Conservation (phyloP, 2,113 vertebrate species). For the Abramis brama region DNA sequence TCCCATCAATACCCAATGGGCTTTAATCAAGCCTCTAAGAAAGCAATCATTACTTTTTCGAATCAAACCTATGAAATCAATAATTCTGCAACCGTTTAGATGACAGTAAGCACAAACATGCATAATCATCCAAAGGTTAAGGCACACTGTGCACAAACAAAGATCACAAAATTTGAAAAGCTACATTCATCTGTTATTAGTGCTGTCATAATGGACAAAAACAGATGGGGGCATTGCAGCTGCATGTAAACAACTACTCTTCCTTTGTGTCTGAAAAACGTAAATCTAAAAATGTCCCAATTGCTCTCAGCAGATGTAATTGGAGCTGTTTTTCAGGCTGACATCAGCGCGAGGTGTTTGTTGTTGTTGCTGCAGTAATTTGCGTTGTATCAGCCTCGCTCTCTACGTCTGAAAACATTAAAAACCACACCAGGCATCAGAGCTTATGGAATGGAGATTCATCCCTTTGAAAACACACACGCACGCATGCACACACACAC, state of each 20-base stretch:
- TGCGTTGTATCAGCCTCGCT: slow-evolving; percentile 78
- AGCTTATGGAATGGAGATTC: slow-evolving; percentile 72
- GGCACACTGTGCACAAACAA: background rate
- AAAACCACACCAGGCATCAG: slow-evolving; percentile 45
- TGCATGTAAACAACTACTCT: slow-evolving; percentile 49
- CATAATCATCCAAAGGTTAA: slow-evolving; percentile 33
- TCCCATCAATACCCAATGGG: slow-evolving; percentile 74
- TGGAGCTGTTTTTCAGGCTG: slow-evolving; percentile 60
- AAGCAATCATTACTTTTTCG: slow-evolving; percentile 77
- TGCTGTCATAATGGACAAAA: slow-evolving; percentile 45
- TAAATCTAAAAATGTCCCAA: slow-evolving; percentile 68
- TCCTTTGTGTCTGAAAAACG: slow-evolving; percentile 58
- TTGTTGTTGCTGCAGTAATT: slow-evolving; percentile 60
- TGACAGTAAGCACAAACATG: slow-evolving; percentile 67
- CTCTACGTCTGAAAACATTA: slow-evolving; percentile 76
- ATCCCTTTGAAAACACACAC: slow-evolving; percentile 68
- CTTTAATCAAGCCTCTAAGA: slow-evolving; percentile 78
- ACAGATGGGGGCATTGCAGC: slow-evolving; percentile 45
- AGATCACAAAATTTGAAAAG: slow-evolving; percentile 56
- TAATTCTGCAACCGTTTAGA: slow-evolving; percentile 75
- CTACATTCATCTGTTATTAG: slow-evolving; percentile 38
- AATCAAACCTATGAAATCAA: slow-evolving; percentile 81
- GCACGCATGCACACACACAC: slow-evolving; percentile 52
- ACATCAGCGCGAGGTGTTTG: slow-evolving; percentile 55
- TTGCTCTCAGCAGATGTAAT: slow-evolving; percentile 66